Base-by-base conservation (phyloP, 2,113 vertebrate genomes). In the Myotis brandtii region DNA sequence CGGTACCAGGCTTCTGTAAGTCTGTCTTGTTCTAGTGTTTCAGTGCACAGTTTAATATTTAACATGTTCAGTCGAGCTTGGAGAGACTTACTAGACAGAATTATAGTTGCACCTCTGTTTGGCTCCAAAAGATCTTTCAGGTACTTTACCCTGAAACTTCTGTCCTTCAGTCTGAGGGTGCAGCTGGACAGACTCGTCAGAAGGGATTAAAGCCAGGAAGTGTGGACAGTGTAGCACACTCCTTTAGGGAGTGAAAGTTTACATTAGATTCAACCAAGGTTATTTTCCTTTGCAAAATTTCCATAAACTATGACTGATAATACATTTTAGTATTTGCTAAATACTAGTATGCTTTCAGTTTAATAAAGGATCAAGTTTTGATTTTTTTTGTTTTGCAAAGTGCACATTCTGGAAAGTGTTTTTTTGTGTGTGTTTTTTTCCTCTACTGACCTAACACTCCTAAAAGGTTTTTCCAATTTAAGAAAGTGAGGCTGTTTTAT, bases 291-390 rank as follows among this genome's bases (percentile, higher is more conserved):
- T 76, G 81, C 50, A 32, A 46, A 69, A 14, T 89, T 89, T 87
- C 43, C 18, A 25, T 84, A 40, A 92, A 88, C 90, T 81, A 20
- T 46, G 27, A 17, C 6, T 81, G 62, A 17, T 3, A 37, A 20
- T 88, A 66, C 13, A 23, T 94, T 94, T 75, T 93, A 62, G 16
- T 62, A 20, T 89, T 94, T 94, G 46, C 52, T 73, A 88, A 83
- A 40, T 37, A 46, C 10, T 46, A 46, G 46, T 46, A 12, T 62
- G 16, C 23, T 77, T 91, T 76, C 66, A 3, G 6, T 64, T 90
- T 89, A 77, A 82, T 37, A 77, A 82, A 86, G 21, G 52, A 40
- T 75, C 56, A 59, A 59, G 25, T 59, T 59, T 59, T 59, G 23
- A 59, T 59, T 59, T 59, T 59, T 50, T 59, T 59, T 59, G 21